These are phyloP conservation scores for Rhingia campestris DNA, from an alignment of 2,888 invertebrate species.

Conservation along the genomic window DNA sequence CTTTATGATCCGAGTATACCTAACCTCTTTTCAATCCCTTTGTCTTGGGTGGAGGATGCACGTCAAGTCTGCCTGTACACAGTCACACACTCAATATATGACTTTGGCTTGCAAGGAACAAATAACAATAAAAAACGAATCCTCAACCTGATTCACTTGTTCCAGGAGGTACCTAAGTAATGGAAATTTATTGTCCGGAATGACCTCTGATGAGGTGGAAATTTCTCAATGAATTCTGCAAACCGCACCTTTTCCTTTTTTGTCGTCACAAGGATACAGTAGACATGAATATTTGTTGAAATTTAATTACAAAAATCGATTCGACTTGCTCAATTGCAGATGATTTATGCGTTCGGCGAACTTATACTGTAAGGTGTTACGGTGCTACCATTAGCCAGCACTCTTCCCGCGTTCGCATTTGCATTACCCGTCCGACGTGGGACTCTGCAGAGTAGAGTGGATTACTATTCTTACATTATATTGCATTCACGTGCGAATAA, in stretches of 20 bases:
- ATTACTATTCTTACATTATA: slow-evolving; percentile 24
- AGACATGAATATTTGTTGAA: background rate
- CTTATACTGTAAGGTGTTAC: background rate
- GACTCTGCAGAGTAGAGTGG: background rate
- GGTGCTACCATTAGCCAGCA: slow-evolving; percentile 15
- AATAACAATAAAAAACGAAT: slow-evolving; percentile 3
- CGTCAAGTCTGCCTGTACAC: slow-evolving; percentile 2
- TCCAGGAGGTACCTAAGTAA: slow-evolving; percentile 71
- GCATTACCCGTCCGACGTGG: slow-evolving; percentile 12
- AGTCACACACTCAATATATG: background rate
- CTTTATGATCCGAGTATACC: slow-evolving; percentile 33
- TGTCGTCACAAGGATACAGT: background rate
- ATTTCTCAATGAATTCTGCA: slow-evolving; percentile 77
- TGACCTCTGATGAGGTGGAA: slow-evolving; percentile 83
- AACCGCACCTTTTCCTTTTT: slow-evolving; percentile 11
- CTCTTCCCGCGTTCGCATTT: slow-evolving; percentile 7
- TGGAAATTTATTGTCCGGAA: slow-evolving; percentile 82
- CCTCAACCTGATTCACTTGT: slow-evolving; percentile 78
- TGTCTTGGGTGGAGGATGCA: background rate
- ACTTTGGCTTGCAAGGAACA: background rate
- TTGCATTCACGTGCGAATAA: slow-evolving; percentile 54
- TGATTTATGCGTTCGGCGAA: slow-evolving; percentile 30
- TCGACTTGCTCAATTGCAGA: slow-evolving; percentile 8
- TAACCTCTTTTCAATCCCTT: slow-evolving; percentile 16
- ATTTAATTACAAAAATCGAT: slow-evolving; percentile 33